Evolutionary conservation across 2,888 invertebrate species (phyloP).

Genomic region (Aphidoletes aphidimyza): DNA sequence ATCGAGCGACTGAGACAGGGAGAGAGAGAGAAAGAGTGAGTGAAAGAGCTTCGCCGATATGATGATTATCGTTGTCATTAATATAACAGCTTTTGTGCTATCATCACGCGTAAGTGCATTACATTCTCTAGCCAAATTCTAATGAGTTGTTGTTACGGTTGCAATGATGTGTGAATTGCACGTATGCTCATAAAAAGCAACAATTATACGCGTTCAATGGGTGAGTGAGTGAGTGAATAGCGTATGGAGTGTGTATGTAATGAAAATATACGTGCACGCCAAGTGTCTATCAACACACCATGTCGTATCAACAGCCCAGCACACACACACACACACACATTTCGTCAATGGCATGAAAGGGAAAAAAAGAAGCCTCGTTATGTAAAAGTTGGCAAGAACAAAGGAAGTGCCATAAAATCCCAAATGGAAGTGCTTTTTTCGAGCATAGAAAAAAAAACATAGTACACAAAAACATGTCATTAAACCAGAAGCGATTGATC

Average conservation of each 20-base stretch:
- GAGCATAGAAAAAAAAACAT: not conserved
- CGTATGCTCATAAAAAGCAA: constrained; percentile 50
- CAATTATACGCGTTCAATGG: not conserved
- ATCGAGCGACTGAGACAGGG: too few relatives aligned
- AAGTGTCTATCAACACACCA: not conserved
- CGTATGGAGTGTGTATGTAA: not conserved
- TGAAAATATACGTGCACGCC: not conserved
- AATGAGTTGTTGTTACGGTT: constrained; percentile 50
- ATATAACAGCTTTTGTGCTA: constrained; percentile 44
- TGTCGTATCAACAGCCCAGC: too few relatives aligned
- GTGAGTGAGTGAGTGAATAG: not conserved
- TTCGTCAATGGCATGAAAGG: not conserved
- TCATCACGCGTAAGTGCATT: constrained; percentile 39
- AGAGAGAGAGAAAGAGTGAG: too few relatives aligned
- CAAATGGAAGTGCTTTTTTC: constrained; percentile 39
- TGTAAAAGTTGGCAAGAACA: constrained; percentile 3
- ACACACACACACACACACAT: too few relatives aligned
- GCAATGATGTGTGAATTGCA: constrained; percentile 53
- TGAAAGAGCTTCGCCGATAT: not conserved
- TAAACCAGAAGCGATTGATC: constrained; percentile 33
- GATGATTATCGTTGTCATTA: constrained; percentile 54
- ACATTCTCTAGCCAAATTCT: constrained; percentile 16
- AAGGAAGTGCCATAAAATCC: constrained; percentile 39
- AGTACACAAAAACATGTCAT: not conserved
- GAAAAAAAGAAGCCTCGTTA: constrained; percentile 14